These are phyloP conservation scores for Macrosiphum euphorbiae DNA, from an alignment of 2,888 invertebrate species.

Conservation along the genomic window DNA sequence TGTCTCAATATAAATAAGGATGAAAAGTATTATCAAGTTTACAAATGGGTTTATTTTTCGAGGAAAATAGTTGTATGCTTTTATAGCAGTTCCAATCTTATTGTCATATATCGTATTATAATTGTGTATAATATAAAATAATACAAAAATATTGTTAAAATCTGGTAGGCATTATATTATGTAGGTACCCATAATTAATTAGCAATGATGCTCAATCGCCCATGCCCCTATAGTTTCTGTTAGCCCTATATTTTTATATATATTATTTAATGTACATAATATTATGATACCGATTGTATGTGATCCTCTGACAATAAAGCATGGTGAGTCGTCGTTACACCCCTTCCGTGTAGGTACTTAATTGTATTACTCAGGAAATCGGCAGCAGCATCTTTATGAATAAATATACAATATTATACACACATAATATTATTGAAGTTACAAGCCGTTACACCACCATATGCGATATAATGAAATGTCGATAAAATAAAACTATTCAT, in stretches of 20 bases:
- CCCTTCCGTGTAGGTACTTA: slow-evolving; percentile 56
- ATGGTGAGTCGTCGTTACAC: slow-evolving; percentile 55
- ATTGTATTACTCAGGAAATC: slow-evolving; percentile 58
- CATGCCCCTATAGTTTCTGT: not conserved
- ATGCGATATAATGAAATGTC: not conserved
- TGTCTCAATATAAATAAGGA: not conserved
- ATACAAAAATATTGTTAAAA: not conserved
- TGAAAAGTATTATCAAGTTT: not conserved
- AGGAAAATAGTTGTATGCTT: not conserved
- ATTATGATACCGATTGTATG: slow-evolving; percentile 43
- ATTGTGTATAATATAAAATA: not conserved
- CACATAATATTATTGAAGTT: not conserved
- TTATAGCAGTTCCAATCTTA: no score
- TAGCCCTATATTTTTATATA: not conserved
- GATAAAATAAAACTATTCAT: not conserved
- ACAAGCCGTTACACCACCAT: not conserved
- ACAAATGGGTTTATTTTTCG: not conserved
- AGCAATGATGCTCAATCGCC: not conserved
- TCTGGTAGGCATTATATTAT: not conserved
- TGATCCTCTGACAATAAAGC: slow-evolving; percentile 39
- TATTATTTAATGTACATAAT: slow-evolving; percentile 13
- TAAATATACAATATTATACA: slow-evolving; percentile 10
- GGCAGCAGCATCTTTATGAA: slow-evolving; percentile 32
- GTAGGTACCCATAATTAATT: not conserved
- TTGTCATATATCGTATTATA: not conserved